Percentiles rank a stretch among this genome's conserved stretches.
These are phyloP conservation scores for Antedon mediterranea DNA, from an alignment of 53 echinoderm and acorn worm species.

Conservation along the genomic window DNA sequence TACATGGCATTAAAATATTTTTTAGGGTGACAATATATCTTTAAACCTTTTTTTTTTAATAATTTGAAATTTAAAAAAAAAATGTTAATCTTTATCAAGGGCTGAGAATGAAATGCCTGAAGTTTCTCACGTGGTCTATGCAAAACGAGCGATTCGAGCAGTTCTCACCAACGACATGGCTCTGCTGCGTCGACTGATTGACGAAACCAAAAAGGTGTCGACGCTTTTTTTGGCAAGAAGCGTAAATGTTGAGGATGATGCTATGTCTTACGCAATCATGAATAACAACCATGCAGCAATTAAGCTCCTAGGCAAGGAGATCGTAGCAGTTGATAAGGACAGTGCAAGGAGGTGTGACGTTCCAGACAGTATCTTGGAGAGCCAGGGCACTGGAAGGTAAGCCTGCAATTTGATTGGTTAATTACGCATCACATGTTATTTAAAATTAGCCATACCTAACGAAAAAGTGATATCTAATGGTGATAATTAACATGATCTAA, in stretches of 20 bases:
- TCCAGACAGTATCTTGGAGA: slow-evolving; percentile 8
- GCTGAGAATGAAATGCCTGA: slow-evolving; percentile 65
- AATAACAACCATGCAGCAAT: slow-evolving; percentile 46
- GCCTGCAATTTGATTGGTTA: not conserved
- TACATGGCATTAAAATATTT: no score
- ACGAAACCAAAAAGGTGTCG: slow-evolving; percentile 44
- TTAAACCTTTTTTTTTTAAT: no score
- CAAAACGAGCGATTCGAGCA: slow-evolving; percentile 77
- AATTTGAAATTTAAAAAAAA: no score
- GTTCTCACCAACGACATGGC: slow-evolving; percentile 75
- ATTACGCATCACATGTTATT: no score
- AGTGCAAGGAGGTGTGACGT: slow-evolving; percentile 1
- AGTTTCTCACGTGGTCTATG: slow-evolving; percentile 56
- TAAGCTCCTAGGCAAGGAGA: slow-evolving; percentile 7
- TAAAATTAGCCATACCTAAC: no score
- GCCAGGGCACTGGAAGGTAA: not conserved
- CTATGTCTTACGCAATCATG: slow-evolving; percentile 60
- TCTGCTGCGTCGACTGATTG: slow-evolving; percentile 48
- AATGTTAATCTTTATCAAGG: slow-evolving; percentile 20
- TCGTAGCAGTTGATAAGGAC: slow-evolving; percentile 12
- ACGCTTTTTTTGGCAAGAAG: slow-evolving; percentile 41
- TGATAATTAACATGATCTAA: no score
- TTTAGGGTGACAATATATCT: no score
- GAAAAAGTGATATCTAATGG: no score
- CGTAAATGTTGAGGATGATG: slow-evolving; percentile 36